Base-by-base conservation (phyloP, 1,140 invertebrate genomes). In the Diachasmimorpha longicaudata region DNA sequence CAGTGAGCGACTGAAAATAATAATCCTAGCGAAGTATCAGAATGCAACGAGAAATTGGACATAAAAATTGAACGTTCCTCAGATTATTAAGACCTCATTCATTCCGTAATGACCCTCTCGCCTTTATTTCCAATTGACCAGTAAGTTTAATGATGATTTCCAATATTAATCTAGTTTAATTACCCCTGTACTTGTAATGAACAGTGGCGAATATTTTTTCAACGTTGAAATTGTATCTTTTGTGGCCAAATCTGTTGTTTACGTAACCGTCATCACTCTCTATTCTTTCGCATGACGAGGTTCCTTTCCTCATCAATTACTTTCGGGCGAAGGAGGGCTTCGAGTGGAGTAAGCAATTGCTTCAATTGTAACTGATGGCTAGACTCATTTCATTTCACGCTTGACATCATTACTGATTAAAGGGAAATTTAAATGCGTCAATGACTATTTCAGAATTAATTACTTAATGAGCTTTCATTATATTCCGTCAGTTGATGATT, bases 261-360 rank as follows among this genome's bases (percentile, higher is more conserved):
- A 63, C 21, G 58, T 63, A 63, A 63, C 19, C 23, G 14, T 31
- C 58, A 31, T 63, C 14, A 25, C 21, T 25, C 58, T 63, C 58
- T 63, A 63, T 31, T 63, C 19, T 63, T 63, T 63, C 21, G 19
- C 58, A 63, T 31, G 19, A 63, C 58, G 58, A 23, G 31, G 23
- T 63, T 63, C 4, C 58, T 63, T 63, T 63, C 58, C 58, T 63
- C 58, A 63, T 63, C 58, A 63, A 63, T 63, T 63, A 14, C 58
- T 25, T 63, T 31, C 58, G 19, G 31, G 11, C 21, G 14, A 19
- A 63, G 23, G 19, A n/a, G 8, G 23, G 19, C 58, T 16, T 21
- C 23, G 19, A 31, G 10, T 63, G 19, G 11, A 63, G 58, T 63
- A 13, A 63, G 23, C 58, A 63, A 63, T 63, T 63, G 23, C 19